These are phyloP conservation scores for Onthophagus sagittarius DNA, from an alignment of 2,888 invertebrate species.

Conservation along the genomic window DNA sequence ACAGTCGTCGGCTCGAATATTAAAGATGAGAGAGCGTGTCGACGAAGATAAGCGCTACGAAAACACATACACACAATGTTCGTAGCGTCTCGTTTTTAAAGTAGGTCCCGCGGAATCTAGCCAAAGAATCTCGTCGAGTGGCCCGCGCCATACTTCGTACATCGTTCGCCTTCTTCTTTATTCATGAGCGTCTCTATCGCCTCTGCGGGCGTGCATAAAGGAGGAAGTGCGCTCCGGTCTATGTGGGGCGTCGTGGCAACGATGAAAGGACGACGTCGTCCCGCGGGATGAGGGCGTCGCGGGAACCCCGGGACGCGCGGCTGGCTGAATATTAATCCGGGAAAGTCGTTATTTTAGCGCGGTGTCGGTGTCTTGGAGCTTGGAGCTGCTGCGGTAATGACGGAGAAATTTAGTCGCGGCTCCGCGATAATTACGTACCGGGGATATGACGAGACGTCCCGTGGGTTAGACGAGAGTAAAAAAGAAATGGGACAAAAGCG, in stretches of 20 bases:
- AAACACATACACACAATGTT: background rate
- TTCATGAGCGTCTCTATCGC: conserved; percentile 8
- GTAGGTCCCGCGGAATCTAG: background rate
- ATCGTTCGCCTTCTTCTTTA: conserved; percentile 8
- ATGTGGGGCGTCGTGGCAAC: background rate
- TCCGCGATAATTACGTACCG: conserved; percentile 8
- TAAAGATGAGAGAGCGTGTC: background rate
- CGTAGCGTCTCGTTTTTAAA: background rate
- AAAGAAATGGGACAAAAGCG: background rate
- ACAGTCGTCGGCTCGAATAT: background rate
- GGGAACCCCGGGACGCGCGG: background rate
- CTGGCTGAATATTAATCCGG: conserved; percentile 10
- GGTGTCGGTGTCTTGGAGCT: conserved; percentile 9
- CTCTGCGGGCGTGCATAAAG: conserved; percentile 8
- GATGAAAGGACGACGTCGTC: background rate
- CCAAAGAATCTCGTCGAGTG: background rate
- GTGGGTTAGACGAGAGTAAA: background rate
- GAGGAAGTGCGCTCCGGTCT: background rate
- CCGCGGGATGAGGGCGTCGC: background rate
- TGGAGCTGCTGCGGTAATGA: conserved; percentile 1
- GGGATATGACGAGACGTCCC: conserved; percentile 3
- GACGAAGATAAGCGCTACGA: background rate
- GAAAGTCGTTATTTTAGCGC: conserved; percentile 8
- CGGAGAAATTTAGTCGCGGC: conserved; percentile 10
- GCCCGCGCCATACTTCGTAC: background rate